Percentiles rank a stretch among this genome's conserved stretches.
Evolutionary conservation across 2,797 vertebrate species (phyloP).

Genomic region (Leptoclinus maculatus): DNA sequence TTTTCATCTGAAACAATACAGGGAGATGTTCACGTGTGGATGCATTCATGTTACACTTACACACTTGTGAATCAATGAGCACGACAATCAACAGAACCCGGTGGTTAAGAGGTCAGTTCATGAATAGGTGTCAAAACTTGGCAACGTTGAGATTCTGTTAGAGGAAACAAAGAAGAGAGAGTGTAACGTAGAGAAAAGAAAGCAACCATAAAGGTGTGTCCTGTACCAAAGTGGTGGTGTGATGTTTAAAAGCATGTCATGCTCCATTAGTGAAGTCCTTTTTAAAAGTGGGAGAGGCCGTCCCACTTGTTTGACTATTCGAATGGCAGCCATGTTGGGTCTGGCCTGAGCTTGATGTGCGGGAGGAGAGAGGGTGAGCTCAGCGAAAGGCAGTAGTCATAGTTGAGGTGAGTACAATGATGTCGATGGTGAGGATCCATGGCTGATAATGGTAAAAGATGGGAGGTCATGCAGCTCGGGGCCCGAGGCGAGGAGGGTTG

Average conservation of each 20-base stretch:
- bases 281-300: constrained; percentile 30
- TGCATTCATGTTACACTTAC: constrained; percentile 31
- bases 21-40: constrained; percentile 24
- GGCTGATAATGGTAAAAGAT: constrained; percentile 71
- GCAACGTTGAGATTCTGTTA: constrained; percentile 47
- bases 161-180: constrained; percentile 17
- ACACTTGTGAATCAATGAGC: constrained; percentile 31
- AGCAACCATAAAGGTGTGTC: constrained; percentile 34
- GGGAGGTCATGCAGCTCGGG: constrained; percentile 84
- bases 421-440: constrained; percentile 82
- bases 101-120: constrained; percentile 33
- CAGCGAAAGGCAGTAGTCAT: constrained; percentile 81
- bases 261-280: constrained; percentile 78
- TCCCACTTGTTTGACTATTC: constrained; percentile 49
- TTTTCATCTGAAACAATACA: constrained; percentile 42
- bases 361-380: constrained; percentile 75
- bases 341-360: constrained; percentile 62
- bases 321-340: constrained; percentile 50
- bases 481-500: constrained; percentile 60
- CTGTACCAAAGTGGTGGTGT: constrained; percentile 58
- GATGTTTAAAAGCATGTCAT: constrained; percentile 65
- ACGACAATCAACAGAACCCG: constrained; percentile 21
- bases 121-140: constrained; percentile 23
- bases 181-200: constrained; percentile 19
- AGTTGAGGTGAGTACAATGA: constrained; percentile 78